These are phyloP conservation scores for Lasioglossum malachurum DNA, from an alignment of 2,888 invertebrate genomes.

Conservation along the genomic window DNA sequence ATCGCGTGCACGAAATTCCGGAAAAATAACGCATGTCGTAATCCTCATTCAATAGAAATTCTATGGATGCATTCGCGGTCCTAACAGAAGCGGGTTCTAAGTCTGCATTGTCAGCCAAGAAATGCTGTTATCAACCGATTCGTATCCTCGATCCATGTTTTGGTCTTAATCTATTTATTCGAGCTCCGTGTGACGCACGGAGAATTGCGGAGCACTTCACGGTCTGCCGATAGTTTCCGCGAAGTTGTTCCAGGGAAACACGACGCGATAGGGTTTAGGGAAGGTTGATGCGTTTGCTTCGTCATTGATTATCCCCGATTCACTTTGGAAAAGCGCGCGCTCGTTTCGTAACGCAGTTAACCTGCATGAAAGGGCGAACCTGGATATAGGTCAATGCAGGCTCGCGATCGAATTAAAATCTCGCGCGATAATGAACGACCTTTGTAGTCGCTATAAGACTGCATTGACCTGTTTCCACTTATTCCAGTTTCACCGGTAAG, in stretches of 20 bases:
- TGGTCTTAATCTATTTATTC: conserved; percentile 22
- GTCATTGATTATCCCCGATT: conserved; percentile 13
- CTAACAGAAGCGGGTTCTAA: background rate
- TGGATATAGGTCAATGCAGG: conserved; percentile 23
- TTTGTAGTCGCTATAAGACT: conserved; percentile 19
- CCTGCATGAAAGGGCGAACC: conserved; percentile 15
- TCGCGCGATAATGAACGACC: conserved; percentile 39
- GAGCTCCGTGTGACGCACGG: background rate
- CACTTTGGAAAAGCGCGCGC: conserved; percentile 3
- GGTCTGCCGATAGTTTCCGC: background rate
- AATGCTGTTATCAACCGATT: background rate
- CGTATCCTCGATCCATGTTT: background rate
- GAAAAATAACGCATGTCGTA: no score
- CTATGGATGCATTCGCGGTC: background rate
- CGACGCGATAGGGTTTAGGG: background rate
- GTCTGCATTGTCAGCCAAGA: background rate
- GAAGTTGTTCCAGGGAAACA: background rate
- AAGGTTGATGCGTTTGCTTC: background rate
- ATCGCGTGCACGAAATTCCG: no score
- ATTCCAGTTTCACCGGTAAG: conserved; percentile 10
- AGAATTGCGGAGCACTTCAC: conserved; percentile 1
- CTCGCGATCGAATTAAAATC: conserved; percentile 37
- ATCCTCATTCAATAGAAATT: background rate
- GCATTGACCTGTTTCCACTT: conserved; percentile 32
- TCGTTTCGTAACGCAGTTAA: conserved; percentile 8